A percentile compares a stretch with the other conserved stretches of the same genome.
Conservation (phyloP, 2,113 vertebrate genomes). For the Ornithorhynchus anatinus region DNA sequence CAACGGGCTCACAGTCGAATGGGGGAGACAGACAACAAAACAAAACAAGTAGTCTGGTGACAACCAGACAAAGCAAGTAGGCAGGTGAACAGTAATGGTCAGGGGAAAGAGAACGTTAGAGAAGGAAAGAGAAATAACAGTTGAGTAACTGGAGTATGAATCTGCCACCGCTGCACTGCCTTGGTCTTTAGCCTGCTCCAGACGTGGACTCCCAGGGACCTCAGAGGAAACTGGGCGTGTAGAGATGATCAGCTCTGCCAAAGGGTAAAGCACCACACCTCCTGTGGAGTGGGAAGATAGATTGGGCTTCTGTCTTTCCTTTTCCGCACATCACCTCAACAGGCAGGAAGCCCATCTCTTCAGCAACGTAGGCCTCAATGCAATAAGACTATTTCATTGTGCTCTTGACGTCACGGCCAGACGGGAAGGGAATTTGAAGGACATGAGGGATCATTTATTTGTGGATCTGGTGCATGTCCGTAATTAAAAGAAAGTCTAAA, state of each 20-base stretch:
- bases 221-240: too few relatives aligned
- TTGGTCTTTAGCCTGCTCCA: neutral
- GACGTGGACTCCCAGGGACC: neutral
- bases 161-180: too few relatives aligned
- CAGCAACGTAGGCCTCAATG: neutral
- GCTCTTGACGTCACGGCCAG: neutral
- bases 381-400: neutral
- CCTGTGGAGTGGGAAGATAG: neutral
- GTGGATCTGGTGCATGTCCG: neutral
- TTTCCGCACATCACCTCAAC: neutral
- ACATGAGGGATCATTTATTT: neutral
- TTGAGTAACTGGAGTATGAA: too few relatives aligned
- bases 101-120: too few relatives aligned
- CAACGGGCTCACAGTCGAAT: too few relatives aligned
- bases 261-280: neutral
- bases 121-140: too few relatives aligned
- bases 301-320: neutral
- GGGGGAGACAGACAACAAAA: too few relatives aligned
- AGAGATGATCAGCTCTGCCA: neutral
- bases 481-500: neutral
- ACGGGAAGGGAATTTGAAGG: conserved; percentile 3
- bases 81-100: too few relatives aligned
- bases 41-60: too few relatives aligned
- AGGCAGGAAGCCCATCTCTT: conserved; percentile 6
- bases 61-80: too few relatives aligned